phyloP scores from a whole-genome alignment of 1,140 invertebrate species.

The Microplitis demolitor region DNA sequence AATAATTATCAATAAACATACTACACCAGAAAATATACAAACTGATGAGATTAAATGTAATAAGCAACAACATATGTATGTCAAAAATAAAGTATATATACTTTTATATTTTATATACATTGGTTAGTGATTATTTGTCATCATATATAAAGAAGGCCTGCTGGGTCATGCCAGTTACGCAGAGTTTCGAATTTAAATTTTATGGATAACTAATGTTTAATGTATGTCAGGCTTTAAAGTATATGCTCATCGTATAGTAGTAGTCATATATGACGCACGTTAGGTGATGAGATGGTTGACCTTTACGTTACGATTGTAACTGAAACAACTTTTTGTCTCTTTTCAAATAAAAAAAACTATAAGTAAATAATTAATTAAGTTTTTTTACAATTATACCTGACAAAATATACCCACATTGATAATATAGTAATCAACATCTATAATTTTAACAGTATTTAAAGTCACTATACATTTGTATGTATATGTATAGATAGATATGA shows the following conservation, averaged over 20 bases:
- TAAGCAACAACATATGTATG: not conserved
- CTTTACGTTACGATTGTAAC: not conserved
- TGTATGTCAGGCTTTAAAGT: conserved; percentile 2
- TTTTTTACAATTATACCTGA: not conserved
- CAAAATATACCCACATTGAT: too few species aligned
- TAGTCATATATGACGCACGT: not conserved
- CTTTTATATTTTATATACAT: not conserved
- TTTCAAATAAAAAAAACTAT: not conserved
- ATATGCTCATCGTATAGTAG: not conserved
- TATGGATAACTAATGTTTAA: conserved; percentile 1
- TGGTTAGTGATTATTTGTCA: too few species aligned
- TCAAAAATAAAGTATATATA: not conserved
- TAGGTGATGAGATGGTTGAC: not conserved
- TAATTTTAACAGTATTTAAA: too few species aligned
- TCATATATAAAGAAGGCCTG: not conserved
- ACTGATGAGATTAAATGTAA: too few species aligned
- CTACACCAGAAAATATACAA: too few species aligned
- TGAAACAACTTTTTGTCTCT: not conserved
- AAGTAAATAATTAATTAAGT: not conserved
- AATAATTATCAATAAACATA: not conserved
- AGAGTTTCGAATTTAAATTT: conserved; percentile 4
- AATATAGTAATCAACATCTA: too few species aligned
- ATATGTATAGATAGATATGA: too few species aligned
- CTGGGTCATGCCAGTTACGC: not conserved
- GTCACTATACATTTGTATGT: too few species aligned